Conservation (phyloP, 2,888 invertebrate species). For the Cryptocheilus praepositus region DNA sequence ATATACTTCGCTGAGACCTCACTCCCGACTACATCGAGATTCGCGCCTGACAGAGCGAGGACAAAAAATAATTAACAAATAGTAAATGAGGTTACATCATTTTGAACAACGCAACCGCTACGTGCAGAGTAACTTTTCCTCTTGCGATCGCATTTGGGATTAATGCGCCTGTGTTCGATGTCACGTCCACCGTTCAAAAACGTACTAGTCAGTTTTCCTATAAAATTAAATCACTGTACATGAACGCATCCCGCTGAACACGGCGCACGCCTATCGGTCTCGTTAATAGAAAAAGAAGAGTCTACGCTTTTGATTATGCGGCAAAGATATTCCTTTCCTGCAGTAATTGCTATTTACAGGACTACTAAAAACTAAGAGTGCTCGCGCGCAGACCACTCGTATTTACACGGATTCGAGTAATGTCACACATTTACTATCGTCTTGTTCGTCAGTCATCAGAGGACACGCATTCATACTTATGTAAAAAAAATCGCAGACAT, state of each 20-base stretch:
- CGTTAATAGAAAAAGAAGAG: conserved; percentile 29
- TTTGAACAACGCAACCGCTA: not conserved
- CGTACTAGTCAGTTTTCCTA: conserved; percentile 10
- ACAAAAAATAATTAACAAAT: conserved; percentile 15
- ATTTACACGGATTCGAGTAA: conserved; percentile 48
- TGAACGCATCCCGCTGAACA: conserved; percentile 24
- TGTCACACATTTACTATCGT: conserved; percentile 17
- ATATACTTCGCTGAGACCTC: conserved; percentile 36
- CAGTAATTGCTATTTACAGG: conserved; percentile 54
- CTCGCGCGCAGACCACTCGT: conserved; percentile 13
- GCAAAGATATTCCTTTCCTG: conserved; percentile 30
- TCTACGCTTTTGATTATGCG: conserved; percentile 59
- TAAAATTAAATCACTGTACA: conserved; percentile 44
- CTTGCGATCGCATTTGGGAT: conserved; percentile 38
- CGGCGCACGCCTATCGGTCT: conserved; percentile 21
- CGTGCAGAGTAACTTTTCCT: conserved; percentile 27
- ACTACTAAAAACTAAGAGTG: conserved; percentile 51
- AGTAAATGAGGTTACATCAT: not conserved
- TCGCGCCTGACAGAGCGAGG: conserved; percentile 10
- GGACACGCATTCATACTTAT: conserved; percentile 26
- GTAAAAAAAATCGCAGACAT: conserved; percentile 6
- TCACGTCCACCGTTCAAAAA: not conserved
- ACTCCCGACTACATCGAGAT: conserved; percentile 51
- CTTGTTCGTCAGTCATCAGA: conserved; percentile 24
- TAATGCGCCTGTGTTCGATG: conserved; percentile 23